phyloP scores from a whole-genome alignment of 2,888 invertebrate species.

The Tolmerus cingulatus region DNA sequence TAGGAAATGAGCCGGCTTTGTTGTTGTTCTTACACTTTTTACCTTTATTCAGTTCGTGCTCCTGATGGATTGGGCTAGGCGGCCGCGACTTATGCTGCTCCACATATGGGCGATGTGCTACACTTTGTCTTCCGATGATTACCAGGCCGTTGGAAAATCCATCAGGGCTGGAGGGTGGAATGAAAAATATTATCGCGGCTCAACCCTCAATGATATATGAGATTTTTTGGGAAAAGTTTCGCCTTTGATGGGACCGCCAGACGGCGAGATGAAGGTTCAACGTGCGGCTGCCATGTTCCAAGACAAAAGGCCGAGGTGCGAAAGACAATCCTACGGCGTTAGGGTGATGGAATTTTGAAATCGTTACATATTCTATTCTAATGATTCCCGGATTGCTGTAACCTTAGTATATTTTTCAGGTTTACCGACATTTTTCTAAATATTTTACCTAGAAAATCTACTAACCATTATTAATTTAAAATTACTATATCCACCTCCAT shows the following conservation, averaged over 20 bases:
- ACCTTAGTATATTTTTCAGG: neutral
- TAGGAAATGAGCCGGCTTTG: slow-evolving; percentile 40
- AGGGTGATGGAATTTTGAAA: neutral
- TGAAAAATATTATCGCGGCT: slow-evolving; percentile 21
- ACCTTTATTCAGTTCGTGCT: neutral
- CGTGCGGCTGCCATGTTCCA: neutral
- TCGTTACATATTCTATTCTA: neutral
- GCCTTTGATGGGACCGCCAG: slow-evolving; percentile 32
- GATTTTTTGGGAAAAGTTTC: slow-evolving; percentile 7
- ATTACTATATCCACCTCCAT: no score
- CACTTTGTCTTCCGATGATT: slow-evolving; percentile 36
- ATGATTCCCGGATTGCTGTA: neutral
- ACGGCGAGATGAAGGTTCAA: slow-evolving; percentile 13
- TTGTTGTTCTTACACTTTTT: slow-evolving; percentile 25
- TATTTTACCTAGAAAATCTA: no score
- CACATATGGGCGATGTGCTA: slow-evolving; percentile 33
- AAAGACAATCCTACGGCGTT: neutral
- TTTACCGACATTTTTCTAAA: neutral
- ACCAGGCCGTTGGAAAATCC: slow-evolving; percentile 12
- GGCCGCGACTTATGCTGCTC: slow-evolving; percentile 22
- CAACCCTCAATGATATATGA: slow-evolving; percentile 40
- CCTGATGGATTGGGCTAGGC: neutral
- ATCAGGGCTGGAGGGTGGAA: slow-evolving; percentile 29
- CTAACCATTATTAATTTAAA: no score
- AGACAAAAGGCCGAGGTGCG: slow-evolving; percentile 14